Evolutionary conservation across 1,140 invertebrate species (phyloP).

Genomic region (Drosophila bifasciata): DNA sequence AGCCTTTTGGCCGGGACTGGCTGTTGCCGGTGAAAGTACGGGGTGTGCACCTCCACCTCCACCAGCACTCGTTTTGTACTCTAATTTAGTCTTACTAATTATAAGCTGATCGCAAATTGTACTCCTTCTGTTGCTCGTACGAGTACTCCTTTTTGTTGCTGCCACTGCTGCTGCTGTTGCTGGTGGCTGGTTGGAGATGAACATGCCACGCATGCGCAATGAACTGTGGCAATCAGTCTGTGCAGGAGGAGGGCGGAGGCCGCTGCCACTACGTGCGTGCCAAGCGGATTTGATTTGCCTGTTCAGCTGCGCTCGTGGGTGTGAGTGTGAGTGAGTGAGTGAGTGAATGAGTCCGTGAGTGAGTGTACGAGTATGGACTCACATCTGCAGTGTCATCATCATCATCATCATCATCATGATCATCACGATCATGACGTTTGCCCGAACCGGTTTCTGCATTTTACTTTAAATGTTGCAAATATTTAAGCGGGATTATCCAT

Average conservation of each 20-base stretch:
- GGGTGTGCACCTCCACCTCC: too few species aligned
- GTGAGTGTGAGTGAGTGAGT: conserved; percentile 27
- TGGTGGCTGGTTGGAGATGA: background rate
- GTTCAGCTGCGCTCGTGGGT: conserved; percentile 37
- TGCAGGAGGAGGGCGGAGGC: conserved; percentile 24
- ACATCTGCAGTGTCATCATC: conserved; percentile 56
- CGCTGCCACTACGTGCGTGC: conserved; percentile 68
- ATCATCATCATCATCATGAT: conserved; percentile 31
- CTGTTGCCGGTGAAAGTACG: conserved; percentile 59
- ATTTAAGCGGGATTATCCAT: conserved; percentile 74
- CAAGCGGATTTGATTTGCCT: conserved; percentile 71
- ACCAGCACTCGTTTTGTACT: conserved; percentile 49
- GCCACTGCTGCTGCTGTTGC: too few species aligned
- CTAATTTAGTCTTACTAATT: conserved; percentile 71
- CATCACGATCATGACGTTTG: conserved; percentile 31
- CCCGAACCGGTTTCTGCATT: conserved; percentile 73
- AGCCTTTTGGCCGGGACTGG: conserved; percentile 9
- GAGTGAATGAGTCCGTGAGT: conserved; percentile 33
- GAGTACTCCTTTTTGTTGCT: too few species aligned
- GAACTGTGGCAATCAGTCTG: conserved; percentile 31
- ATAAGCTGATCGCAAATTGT: conserved; percentile 56
- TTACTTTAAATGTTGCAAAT: conserved; percentile 76
- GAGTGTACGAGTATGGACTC: conserved; percentile 10
- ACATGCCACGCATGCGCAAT: conserved; percentile 76
- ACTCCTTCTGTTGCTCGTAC: conserved; percentile 17